These are phyloP conservation scores for Cisticola juncidis DNA, from an alignment of 2,113 vertebrate genomes.

Conservation along the genomic window DNA sequence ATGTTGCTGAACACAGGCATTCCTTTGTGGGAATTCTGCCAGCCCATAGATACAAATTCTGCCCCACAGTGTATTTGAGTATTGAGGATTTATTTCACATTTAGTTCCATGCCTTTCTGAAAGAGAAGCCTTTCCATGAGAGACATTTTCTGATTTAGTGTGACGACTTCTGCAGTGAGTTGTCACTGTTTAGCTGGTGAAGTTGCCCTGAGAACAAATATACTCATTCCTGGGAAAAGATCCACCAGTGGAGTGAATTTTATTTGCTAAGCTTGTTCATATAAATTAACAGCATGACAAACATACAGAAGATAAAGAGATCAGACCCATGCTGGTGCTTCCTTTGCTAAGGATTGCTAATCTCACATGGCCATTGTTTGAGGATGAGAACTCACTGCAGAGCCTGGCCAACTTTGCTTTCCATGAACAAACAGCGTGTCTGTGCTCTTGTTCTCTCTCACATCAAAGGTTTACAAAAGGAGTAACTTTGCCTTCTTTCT, in stretches of 20 bases:
- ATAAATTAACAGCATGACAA: constrained; percentile 51
- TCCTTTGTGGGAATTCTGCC: not conserved
- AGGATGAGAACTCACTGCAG: not conserved
- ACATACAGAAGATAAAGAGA: constrained; percentile 26
- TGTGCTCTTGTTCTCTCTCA: not conserved
- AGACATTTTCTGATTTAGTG: not conserved
- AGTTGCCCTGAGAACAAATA: not conserved
- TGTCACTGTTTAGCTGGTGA: not conserved
- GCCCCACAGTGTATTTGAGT: not conserved
- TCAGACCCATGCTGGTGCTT: constrained; percentile 24
- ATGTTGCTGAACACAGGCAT: constrained; percentile 6
- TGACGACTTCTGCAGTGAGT: constrained; percentile 16
- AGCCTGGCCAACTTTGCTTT: not conserved
- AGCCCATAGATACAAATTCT: constrained; percentile 2
- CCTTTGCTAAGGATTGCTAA: constrained; percentile 11
- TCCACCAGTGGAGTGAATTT: constrained; percentile 5
- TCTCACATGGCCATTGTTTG: constrained; percentile 16
- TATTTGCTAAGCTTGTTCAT: constrained; percentile 43
- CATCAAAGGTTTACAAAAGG: not conserved
- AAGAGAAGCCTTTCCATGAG: not conserved
- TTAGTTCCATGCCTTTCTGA: not conserved
- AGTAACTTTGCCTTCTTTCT: not conserved
- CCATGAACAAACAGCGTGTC: not conserved
- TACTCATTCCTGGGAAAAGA: constrained; percentile 25
- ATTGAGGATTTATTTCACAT: constrained; percentile 13